phyloP scores from a whole-genome alignment of 2,113 vertebrate genomes.

The Copsychus sechellarum region DNA sequence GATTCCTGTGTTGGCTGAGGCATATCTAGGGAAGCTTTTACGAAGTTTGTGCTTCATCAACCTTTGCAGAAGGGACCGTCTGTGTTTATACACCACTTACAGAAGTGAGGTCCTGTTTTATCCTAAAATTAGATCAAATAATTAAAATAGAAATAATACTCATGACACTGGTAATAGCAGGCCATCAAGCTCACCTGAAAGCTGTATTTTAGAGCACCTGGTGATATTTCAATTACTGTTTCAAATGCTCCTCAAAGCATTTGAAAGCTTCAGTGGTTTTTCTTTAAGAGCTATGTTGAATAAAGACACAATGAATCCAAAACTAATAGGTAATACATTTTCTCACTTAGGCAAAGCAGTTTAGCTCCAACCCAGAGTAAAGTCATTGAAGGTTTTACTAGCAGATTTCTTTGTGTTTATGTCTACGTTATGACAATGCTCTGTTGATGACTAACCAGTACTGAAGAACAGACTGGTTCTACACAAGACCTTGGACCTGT shows the following conservation, averaged over 20 bases:
- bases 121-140: neutral
- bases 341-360: conserved; percentile 10
- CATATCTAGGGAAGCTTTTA: neutral
- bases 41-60: neutral
- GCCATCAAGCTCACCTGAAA: neutral
- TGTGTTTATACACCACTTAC: neutral
- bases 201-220: neutral
- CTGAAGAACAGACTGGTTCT: neutral
- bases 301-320: conserved; percentile 11
- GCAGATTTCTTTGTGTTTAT: conserved; percentile 14
- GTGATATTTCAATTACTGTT: neutral
- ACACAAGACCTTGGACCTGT: neutral
- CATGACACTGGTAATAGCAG: neutral
- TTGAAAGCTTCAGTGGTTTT: conserved; percentile 8
- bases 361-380: conserved; percentile 3
- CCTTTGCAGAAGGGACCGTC: neutral
- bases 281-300: neutral
- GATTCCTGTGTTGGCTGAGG: neutral
- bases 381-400: neutral
- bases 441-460: neutral
- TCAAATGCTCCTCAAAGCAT: neutral
- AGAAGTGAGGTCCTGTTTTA: neutral
- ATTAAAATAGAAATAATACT: neutral
- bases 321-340: conserved; percentile 39
- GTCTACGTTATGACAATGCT: neutral